phyloP scores from a whole-genome alignment of 2,797 vertebrate genomes.

The Pseudotriccus pelzelni region DNA sequence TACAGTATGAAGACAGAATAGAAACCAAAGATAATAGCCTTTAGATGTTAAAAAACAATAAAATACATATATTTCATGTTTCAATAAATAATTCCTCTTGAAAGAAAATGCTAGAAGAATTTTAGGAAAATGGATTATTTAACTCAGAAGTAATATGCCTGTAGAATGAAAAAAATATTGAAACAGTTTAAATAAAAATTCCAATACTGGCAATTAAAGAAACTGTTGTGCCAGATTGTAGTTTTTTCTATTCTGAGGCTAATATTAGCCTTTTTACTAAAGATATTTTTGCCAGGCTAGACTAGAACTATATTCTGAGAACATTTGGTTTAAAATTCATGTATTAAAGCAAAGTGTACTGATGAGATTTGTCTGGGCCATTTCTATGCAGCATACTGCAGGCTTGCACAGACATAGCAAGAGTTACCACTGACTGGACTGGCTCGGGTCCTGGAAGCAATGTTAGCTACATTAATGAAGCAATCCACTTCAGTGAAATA shows the following conservation, averaged over 20 bases:
- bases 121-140: neutral
- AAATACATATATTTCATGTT: neutral
- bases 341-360: neutral
- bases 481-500: neutral
- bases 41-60: neutral
- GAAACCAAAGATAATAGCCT: neutral
- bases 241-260: neutral
- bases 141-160: neutral
- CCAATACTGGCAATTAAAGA: neutral
- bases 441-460: neutral
- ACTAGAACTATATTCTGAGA: neutral
- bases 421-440: neutral
- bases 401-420: neutral
- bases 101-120: neutral
- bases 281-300: neutral
- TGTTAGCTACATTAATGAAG: neutral
- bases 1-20: neutral
- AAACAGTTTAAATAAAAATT: neutral
- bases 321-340: neutral
- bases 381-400: neutral
- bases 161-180: neutral
- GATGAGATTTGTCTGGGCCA: neutral
- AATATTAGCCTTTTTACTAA: neutral
- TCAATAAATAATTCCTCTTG: neutral
- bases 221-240: neutral